These are phyloP conservation scores for Chloropsis cyanopogon DNA, from an alignment of 2,113 vertebrate genomes.

Conservation along the genomic window DNA sequence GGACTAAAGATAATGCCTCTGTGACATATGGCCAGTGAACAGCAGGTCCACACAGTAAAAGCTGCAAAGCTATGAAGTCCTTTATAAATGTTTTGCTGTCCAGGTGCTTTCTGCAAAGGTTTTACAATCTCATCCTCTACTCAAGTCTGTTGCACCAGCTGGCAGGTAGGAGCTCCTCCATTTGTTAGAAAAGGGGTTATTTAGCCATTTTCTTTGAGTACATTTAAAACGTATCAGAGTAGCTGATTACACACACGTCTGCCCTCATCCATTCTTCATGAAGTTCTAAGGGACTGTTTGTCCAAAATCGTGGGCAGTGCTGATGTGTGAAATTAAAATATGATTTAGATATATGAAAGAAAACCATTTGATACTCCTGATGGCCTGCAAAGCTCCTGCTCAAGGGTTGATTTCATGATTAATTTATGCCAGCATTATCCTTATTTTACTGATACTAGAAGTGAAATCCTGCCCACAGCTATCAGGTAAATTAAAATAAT, in stretches of 20 bases:
- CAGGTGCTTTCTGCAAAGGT: not conserved
- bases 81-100: not conserved
- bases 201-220: not conserved
- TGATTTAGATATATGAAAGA: not conserved
- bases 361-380: not conserved
- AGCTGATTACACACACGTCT: not conserved
- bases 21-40: not conserved
- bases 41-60: not conserved
- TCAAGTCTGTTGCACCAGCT: not conserved
- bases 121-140: not conserved
- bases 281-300: not conserved
- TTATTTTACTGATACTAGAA: not conserved
- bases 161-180: not conserved
- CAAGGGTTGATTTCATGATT: not conserved
- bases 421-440: not conserved
- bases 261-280: not conserved
- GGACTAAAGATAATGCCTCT: not conserved
- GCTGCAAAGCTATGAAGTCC: not conserved
- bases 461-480: not conserved
- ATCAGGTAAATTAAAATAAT: not conserved
- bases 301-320: not conserved
- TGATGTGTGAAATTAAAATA: not conserved
- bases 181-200: not conserved
- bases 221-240: not conserved
- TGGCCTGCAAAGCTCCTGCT: not conserved